Percentiles rank a stretch among this genome's conserved stretches.
These are phyloP conservation scores for Porites lutea DNA, from an alignment of 64 coral and sea anemone species.

Conservation along the genomic window DNA sequence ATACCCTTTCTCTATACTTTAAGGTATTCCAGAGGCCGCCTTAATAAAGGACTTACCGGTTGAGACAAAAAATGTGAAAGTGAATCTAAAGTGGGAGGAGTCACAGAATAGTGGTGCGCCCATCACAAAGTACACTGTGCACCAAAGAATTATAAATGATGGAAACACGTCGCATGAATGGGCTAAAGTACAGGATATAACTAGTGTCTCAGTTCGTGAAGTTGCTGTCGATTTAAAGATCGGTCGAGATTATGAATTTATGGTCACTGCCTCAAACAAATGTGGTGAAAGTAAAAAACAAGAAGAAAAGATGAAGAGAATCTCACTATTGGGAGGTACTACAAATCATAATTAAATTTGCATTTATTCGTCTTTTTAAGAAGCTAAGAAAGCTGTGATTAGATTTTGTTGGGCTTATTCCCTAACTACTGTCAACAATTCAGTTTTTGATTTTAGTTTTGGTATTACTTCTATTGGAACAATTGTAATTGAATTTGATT, in stretches of 20 bases:
- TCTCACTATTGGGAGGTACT: background rate
- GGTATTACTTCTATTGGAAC: no score
- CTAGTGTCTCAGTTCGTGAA: background rate
- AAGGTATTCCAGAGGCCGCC: background rate
- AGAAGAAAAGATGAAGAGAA: background rate
- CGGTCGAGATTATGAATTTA: background rate
- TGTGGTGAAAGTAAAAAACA: background rate
- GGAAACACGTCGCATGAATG: background rate
- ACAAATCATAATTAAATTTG: no score
- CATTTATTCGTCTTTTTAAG: no score
- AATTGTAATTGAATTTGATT: no score
- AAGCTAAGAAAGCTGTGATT: no score
- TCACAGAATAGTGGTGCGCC: background rate
- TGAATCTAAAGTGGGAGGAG: background rate
- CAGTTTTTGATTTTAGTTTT: no score
- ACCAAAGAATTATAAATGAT: background rate
- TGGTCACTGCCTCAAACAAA: background rate
- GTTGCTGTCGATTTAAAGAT: background rate
- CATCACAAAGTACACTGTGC: background rate
- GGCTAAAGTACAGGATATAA: background rate
- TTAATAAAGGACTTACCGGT: background rate
- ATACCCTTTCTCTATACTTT: no score
- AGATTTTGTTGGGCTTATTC: no score
- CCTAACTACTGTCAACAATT: no score
- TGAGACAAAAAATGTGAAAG: background rate